Conservation (phyloP, 2,113 vertebrate species). For the Centrocercus urophasianus region DNA sequence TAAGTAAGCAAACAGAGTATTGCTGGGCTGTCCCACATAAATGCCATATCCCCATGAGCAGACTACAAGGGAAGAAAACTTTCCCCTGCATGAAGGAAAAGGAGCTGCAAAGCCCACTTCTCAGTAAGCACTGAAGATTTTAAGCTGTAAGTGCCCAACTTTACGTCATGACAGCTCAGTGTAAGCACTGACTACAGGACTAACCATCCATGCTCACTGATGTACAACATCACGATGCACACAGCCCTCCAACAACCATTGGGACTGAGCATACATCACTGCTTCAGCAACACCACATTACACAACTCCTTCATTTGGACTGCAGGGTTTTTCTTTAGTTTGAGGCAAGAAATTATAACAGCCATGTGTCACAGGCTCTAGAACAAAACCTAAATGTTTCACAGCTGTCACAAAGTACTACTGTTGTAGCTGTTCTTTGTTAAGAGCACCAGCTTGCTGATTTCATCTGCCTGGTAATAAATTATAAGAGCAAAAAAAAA, state of each 20-base stretch:
- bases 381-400: neutral
- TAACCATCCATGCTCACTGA: neutral
- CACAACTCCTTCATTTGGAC: neutral
- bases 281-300: neutral
- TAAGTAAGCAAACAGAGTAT: neutral
- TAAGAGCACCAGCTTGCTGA: neutral
- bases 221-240: fast-evolving
- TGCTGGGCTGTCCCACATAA: fast-evolving
- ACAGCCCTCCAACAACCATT: neutral
- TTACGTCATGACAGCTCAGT: neutral
- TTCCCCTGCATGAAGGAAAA: neutral
- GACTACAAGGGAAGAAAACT: neutral
- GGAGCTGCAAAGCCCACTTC: neutral
- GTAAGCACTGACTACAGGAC: neutral
- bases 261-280: fast-evolving
- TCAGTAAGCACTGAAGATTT: neutral
- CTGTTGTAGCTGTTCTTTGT: neutral
- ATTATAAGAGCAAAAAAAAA: neutral
- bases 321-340: neutral
- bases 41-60: fast-evolving
- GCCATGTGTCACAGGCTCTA: neutral
- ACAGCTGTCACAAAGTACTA: neutral
- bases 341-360: neutral
- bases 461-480: slow-evolving; percentile 15
- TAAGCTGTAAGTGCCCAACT: neutral